phyloP scores from a whole-genome alignment of 1,140 invertebrate species.

The Drosophila quadrilineata region DNA sequence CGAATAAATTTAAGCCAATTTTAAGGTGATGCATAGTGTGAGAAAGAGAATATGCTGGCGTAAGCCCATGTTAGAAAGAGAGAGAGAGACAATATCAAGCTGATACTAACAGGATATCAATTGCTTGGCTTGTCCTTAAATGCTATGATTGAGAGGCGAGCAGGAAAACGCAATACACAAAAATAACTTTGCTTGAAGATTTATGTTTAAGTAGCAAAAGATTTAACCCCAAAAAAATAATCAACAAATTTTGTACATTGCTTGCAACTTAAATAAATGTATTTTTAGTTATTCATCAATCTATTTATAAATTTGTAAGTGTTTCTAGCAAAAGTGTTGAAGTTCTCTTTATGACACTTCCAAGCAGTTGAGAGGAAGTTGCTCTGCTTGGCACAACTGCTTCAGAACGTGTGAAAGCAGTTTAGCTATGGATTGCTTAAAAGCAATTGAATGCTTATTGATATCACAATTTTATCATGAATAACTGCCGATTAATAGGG shows the following conservation, averaged over 20 bases:
- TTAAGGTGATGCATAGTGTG: constrained; percentile 2
- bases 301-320: no score
- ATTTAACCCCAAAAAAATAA: no score
- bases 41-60: no score
- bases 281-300: not conserved
- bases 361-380: no score
- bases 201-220: not conserved
- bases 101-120: constrained; percentile 33
- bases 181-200: not conserved
- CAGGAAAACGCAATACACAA: not conserved
- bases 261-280: not conserved
- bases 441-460: no score
- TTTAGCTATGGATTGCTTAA: no score
- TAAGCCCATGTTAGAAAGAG: not conserved
- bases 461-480: not conserved
- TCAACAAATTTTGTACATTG: no score
- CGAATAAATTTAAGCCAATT: constrained; percentile 52
- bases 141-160: constrained; percentile 13
- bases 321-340: no score
- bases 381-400: no score
- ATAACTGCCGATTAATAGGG: not conserved
- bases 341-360: no score
- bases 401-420: no score
- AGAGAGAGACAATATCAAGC: constrained; percentile 5
- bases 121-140: constrained; percentile 28